Evolutionary conservation across 2,797 vertebrate species (phyloP), one percentile per base, ranked within the genome.

Genomic region (Epinephelus coioides): DNA sequence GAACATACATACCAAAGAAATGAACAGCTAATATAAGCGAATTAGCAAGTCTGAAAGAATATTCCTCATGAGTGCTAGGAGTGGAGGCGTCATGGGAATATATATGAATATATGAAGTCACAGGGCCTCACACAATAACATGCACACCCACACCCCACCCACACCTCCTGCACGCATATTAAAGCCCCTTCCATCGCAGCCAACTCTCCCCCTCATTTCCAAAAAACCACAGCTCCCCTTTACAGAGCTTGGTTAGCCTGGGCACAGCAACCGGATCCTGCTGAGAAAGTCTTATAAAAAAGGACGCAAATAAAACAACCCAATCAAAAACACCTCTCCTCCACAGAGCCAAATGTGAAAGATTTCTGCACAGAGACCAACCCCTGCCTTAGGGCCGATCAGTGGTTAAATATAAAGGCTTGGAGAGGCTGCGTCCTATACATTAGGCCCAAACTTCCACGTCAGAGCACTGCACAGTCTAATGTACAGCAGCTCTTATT

Each of bases 201-300:
- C 78, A 78, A 64, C 63, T 79, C 78, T 61, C 62, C 40, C 43
- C 75, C 51, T 78, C 56, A 49, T 63, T 87, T 87, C 67, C 77
- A 80, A 88, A 91, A 88, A 91, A 88, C 91, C 88, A 84, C 92
- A 88, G 56, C 71, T 77, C 81, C 40, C 78, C 81, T 82, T 68
- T 49, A n/a, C 69, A 82, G 77, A 74, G 73, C 62, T 78, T 65
- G 65, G 51, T 82, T 47, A 81, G 79, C 75, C 70, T 66, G 73
- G 73, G 76, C 79, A 81, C 77, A 64, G 92, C 83, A 93, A 94
- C 89, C 79, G 76, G 92, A 94, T 88, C 91, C 87, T 67, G 83
- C 91, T 94, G 92, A 91, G 93, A 94, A 93, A 86, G 50, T 86
- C 86, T 85, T 86, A 87, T 91, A 92, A 92, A 30, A 30, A 91